These are phyloP conservation scores for Melanotaenia parkinsoni DNA, from an alignment of 2,797 vertebrate species.

Conservation along the genomic window DNA sequence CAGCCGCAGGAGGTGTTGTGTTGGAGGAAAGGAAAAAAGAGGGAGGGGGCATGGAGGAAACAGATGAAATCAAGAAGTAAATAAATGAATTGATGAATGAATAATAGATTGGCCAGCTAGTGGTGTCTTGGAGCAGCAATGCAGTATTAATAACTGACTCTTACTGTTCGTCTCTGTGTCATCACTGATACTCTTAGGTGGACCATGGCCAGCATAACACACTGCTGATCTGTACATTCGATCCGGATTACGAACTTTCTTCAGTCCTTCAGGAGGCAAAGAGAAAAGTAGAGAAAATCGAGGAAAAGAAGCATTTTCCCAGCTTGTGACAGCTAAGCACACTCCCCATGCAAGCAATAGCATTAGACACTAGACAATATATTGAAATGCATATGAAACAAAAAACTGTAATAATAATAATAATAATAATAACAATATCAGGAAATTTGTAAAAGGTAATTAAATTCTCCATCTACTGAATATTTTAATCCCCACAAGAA, in stretches of 20 bases:
- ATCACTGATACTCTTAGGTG: slow-evolving; percentile 90
- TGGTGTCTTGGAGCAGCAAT: slow-evolving; percentile 84
- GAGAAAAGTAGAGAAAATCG: slow-evolving; percentile 84
- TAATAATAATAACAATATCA: slow-evolving; percentile 3
- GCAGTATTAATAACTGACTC: slow-evolving; percentile 89
- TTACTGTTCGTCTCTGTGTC: slow-evolving; percentile 91
- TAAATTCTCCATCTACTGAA: slow-evolving; percentile 24
- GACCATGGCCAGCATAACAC: slow-evolving; percentile 89
- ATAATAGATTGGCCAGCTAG: slow-evolving; percentile 86
- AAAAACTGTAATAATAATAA: slow-evolving; percentile 7
- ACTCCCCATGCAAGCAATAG: slow-evolving; percentile 73
- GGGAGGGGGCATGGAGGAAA: slow-evolving; percentile 46
- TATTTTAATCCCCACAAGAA: slow-evolving; percentile 21
- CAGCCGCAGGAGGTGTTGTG: slow-evolving; percentile 78
- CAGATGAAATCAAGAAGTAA: slow-evolving; percentile 87
- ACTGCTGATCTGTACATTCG: slow-evolving; percentile 90
- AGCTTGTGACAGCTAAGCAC: slow-evolving; percentile 68
- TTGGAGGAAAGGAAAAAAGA: slow-evolving; percentile 65
- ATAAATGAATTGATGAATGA: slow-evolving; percentile 90
- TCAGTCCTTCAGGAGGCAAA: slow-evolving; percentile 90
- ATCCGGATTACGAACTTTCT: slow-evolving; percentile 91
- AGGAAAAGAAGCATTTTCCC: slow-evolving; percentile 82
- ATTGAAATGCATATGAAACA: slow-evolving; percentile 63
- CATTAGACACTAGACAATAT: slow-evolving; percentile 59
- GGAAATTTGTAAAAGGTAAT: neutral